A percentile compares a stretch with the other conserved stretches of the same genome.
phyloP scores from a whole-genome alignment of 2,113 vertebrate genomes.

The Elgaria multicarinata region DNA sequence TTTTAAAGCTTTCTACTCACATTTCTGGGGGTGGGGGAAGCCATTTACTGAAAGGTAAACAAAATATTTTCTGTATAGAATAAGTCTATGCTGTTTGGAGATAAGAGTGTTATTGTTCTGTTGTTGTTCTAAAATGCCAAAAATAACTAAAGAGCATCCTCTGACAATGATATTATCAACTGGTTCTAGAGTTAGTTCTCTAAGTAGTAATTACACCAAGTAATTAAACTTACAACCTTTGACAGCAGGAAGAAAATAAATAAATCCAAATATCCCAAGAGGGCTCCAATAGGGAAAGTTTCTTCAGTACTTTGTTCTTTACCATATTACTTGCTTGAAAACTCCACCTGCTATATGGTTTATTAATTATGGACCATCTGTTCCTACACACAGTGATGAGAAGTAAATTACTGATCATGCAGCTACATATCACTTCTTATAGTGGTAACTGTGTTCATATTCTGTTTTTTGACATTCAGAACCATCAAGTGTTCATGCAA shows the following conservation, averaged over 20 bases:
- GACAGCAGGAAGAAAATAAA: neutral
- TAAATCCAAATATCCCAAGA: neutral
- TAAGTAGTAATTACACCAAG: neutral
- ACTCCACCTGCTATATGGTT: neutral
- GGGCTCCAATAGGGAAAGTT: neutral
- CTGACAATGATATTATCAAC: neutral
- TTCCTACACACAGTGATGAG: neutral
- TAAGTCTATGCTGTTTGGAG: neutral
- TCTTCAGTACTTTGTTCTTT: neutral
- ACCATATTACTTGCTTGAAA: slow-evolving; percentile 6
- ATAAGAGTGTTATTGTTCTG: neutral
- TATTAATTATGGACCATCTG: neutral
- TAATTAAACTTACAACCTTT: slow-evolving; percentile 8
- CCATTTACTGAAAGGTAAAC: neutral
- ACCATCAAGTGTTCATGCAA: neutral
- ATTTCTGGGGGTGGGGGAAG: neutral
- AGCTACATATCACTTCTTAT: slow-evolving; percentile 2
- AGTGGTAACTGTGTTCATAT: neutral
- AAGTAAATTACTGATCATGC: neutral
- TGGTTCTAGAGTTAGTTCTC: neutral
- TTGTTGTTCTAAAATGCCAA: rapidly evolving
- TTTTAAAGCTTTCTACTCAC: neutral
- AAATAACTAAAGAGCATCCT: neutral
- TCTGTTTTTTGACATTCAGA: slow-evolving; percentile 3
- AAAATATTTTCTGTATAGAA: neutral